Base-by-base conservation (phyloP, 1,140 invertebrate genomes). In the Frieseomelitta varia region DNA sequence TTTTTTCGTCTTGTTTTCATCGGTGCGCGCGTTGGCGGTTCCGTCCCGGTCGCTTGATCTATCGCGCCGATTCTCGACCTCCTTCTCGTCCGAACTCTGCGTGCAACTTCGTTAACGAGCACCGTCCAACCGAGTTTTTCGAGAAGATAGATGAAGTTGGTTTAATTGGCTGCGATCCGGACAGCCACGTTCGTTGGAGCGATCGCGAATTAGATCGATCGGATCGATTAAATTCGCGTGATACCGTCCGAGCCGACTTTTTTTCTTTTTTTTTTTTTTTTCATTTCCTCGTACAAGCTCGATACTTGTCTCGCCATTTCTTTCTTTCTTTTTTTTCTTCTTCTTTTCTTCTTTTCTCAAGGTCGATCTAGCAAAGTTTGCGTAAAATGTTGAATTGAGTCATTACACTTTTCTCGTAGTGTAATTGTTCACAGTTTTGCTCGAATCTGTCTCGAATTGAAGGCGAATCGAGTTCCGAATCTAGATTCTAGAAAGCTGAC, bases 21-120 rank as follows among this genome's bases (percentile, higher is more conserved):
- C 39, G 39, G 6, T 47, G 58, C 56, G 27, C 72, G 80, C 80
- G 80, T 82, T 82, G 73, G 73, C 63, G 61, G 53, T 51, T 69
- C 17, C 61, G 75, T 77, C 15, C 65, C 21, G 63, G 27, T 12
- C n/a, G 79, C n/a, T 80, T 34, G 61, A 77, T 65, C 81, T 68
- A 56, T 77, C 81, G 51, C 27, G 39, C 11, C 39, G 55, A 51
- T 63, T 30, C 68, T 55, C 71, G 55, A 81, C 51, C 58, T 58
- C 27, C 65, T 47, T 74, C n/a, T 81, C 67, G 78, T 30, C 55
- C n/a, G 19, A 10, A n/a, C n/a, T n/a, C 17, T 19, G 47, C 47
- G 15, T 47, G 19, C 17, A 30, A 19, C n/a, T 81, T 24, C 24
- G 58, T n/a, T 55, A 75, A 55, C 58, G 47, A 74, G 21, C 24